phyloP scores from a whole-genome alignment of 2,797 vertebrate genomes.

The Choloepus didactylus region DNA sequence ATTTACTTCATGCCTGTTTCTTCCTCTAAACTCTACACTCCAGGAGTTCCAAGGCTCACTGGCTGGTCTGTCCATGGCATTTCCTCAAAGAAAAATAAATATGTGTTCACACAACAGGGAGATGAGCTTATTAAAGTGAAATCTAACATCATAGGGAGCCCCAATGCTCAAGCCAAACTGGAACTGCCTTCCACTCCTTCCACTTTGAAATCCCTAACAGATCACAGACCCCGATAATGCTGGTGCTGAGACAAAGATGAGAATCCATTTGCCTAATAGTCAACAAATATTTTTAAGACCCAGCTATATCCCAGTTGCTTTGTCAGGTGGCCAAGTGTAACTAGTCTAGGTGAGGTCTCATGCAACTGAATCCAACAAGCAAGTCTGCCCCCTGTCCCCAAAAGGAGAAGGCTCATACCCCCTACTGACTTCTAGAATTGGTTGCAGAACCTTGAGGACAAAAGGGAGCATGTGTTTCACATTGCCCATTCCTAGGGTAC shows the following conservation, averaged over 20 bases:
- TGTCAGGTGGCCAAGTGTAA: neutral
- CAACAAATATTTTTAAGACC: neutral
- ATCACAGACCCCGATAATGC: neutral
- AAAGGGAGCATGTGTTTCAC: neutral
- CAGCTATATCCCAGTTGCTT: neutral
- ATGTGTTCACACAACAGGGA: conserved; percentile 24
- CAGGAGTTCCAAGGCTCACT: neutral
- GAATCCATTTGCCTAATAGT: neutral
- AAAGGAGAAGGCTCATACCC: neutral
- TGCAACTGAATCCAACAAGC: neutral
- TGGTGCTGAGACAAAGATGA: neutral
- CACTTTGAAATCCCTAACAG: neutral
- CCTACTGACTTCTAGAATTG: neutral
- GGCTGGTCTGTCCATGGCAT: neutral
- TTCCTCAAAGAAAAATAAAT: conserved; percentile 45
- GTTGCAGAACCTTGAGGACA: neutral
- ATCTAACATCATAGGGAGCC: neutral
- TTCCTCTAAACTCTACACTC: neutral
- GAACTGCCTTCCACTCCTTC: neutral
- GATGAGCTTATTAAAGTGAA: neutral
- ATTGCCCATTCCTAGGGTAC: neutral
- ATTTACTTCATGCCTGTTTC: neutral
- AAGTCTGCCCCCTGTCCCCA: neutral
- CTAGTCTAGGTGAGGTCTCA: neutral
- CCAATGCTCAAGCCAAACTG: neutral